Evolutionary conservation across 2,888 invertebrate species (phyloP), one percentile per base, ranked within the genome.

Genomic region (Hylaea fasciaria): DNA sequence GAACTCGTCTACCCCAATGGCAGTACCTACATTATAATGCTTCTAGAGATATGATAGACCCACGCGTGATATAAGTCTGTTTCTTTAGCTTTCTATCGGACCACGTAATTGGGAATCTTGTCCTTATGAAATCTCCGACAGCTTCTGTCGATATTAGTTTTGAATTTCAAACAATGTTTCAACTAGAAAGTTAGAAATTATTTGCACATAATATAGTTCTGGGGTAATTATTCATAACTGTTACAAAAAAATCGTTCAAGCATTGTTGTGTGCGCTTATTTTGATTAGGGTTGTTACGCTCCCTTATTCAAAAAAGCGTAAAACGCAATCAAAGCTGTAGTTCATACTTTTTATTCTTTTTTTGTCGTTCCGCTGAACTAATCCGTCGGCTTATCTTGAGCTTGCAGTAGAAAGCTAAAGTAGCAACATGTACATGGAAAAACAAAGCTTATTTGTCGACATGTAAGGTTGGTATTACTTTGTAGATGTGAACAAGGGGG

Each of bases 351-450:
- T 85, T 85, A 81, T 81, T 81, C 77, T 78, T 83, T 85, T 79
- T 85, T 80, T 85, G n/a, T 85, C 83, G 78, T 85, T 82, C 76
- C 80, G 74, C 72, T 76, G 80, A 81, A 84, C 86, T 91, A 89
- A 91, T 90, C 90, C 88, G 66, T 51, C 71, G 74, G 87, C 86
- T 90, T 91, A 91, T 91, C 90, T 89, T 75, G 71, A 71, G 81
- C 83, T 81, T 83, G 84, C 87, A 89, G 83, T 82, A 75, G 75
- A 77, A 83, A 83, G 79, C 82, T 78, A 76, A 74, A 62, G 73
- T 72, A 71, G 71, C 61, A 50, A 28, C n/a, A n/a, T 12, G 7
- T 59, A 22, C 46, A 58, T 49, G 8, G 47, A 28, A 73, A 76
- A 73, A 37, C 74, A 22, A 48, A 58, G 71, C 66, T 55, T 78